Conservation (phyloP, 1,140 invertebrate species). For the Solen grandis region DNA sequence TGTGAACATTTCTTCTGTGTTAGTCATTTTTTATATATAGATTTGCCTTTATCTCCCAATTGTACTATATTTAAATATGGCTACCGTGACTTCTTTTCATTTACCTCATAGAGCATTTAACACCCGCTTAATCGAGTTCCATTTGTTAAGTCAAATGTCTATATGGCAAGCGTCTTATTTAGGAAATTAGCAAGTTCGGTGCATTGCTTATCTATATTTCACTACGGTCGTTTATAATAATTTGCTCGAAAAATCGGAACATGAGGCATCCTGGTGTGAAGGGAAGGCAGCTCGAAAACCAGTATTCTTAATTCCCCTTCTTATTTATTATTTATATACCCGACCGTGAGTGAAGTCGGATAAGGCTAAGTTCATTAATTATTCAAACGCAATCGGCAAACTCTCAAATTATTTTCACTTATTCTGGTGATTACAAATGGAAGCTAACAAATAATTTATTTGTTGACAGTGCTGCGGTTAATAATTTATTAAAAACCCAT, state of each 20-base stretch:
- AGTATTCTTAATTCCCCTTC: constrained; percentile 29
- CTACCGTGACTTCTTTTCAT: too few species aligned
- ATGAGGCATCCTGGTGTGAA: too few species aligned
- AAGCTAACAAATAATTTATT: constrained; percentile 58
- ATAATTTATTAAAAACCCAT: constrained; percentile 51
- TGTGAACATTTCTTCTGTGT: too few species aligned
- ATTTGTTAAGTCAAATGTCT: too few species aligned
- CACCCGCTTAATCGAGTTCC: too few species aligned
- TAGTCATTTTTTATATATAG: too few species aligned
- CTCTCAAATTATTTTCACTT: constrained; percentile 59
- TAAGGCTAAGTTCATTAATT: constrained; percentile 48
- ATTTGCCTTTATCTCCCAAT: too few species aligned
- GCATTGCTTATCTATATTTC: too few species aligned
- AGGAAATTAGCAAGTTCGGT: too few species aligned
- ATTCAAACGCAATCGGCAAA: constrained; percentile 50
- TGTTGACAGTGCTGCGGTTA: constrained; percentile 46
- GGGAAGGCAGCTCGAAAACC: not conserved
- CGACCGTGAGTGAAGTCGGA: constrained; percentile 19
- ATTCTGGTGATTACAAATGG: constrained; percentile 56
- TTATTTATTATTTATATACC: constrained; percentile 56
- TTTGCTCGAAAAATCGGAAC: not conserved
- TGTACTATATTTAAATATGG: too few species aligned
- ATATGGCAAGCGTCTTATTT: too few species aligned
- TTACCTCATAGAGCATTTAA: too few species aligned
- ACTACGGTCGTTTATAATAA: not conserved